A percentile compares a stretch with the other conserved stretches of the same genome.
Conservation (phyloP, 2,888 invertebrate species). For the Harmothoe impar region DNA sequence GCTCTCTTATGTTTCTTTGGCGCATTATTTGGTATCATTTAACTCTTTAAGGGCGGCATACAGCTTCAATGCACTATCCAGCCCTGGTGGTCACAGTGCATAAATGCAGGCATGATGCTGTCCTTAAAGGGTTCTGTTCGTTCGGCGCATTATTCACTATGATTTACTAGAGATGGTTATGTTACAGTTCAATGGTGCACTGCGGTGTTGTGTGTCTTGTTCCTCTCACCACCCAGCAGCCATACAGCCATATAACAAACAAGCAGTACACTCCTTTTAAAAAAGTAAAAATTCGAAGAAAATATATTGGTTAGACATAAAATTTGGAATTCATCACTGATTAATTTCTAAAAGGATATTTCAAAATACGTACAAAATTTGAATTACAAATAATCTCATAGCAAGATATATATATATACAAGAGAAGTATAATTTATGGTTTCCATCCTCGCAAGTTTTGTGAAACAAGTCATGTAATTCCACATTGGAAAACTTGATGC, state of each 20-base stretch:
- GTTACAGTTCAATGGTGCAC: not conserved
- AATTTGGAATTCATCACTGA: slow-evolving; percentile 8
- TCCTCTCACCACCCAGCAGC: not conserved
- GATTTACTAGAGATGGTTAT: not conserved
- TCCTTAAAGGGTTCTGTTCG: no score
- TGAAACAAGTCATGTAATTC: not conserved
- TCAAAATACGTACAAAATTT: no score
- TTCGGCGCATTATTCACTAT: slow-evolving; percentile 12
- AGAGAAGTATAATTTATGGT: no score
- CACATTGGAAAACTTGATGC: not conserved
- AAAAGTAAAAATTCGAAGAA: no score
- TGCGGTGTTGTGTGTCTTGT: slow-evolving; percentile 30
- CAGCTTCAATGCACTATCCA: no score
- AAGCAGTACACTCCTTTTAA: not conserved
- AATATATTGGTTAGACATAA: not conserved
- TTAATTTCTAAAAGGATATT: not conserved
- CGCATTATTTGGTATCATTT: no score
- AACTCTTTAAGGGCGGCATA: no score
- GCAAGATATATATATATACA: not conserved
- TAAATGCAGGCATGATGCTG: no score
- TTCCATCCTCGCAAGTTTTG: no score
- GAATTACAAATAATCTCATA: no score
- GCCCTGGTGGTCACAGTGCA: no score
- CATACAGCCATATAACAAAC: not conserved
- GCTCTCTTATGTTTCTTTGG: not conserved